Conservation (phyloP, 2,113 vertebrate genomes). For the Crocuta crocuta region DNA sequence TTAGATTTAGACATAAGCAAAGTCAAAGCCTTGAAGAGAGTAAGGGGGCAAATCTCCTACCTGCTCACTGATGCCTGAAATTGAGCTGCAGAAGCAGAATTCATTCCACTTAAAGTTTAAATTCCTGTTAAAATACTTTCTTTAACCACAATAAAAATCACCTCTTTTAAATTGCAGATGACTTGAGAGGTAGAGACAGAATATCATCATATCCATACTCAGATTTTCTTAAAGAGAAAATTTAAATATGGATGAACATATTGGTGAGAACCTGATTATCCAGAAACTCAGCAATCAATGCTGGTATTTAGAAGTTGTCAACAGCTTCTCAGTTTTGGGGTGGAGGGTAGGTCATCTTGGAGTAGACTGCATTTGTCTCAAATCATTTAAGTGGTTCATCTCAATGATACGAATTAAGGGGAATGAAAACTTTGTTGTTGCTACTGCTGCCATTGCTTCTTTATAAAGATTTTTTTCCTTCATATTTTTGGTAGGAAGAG, state of each 20-base stretch:
- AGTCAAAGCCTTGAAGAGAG: neutral
- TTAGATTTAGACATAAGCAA: neutral
- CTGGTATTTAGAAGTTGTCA: neutral
- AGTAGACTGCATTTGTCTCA: neutral
- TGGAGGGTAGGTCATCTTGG: neutral
- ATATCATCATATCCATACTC: neutral
- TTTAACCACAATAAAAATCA: conserved; percentile 41
- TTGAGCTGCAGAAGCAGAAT: conserved; percentile 20
- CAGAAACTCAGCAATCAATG: conserved; percentile 3
- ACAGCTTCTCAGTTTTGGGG: neutral
- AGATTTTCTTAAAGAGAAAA: neutral
- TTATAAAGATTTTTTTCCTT: neutral
- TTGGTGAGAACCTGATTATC: neutral
- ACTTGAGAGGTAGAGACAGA: conserved; percentile 32
- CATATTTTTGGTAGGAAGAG: neutral
- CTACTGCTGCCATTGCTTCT: neutral
- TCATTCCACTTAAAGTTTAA: conserved; percentile 41
- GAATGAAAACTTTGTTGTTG: neutral
- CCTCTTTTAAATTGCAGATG: conserved; percentile 56
- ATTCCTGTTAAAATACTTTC: conserved; percentile 44
- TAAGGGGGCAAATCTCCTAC: neutral
- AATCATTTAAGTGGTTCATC: neutral
- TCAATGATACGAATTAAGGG: neutral
- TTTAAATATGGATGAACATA: neutral
- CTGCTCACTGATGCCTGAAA: conserved; percentile 59